A percentile compares a stretch with the other conserved stretches of the same genome.
Evolutionary conservation across 2,888 invertebrate species (phyloP).

Genomic region (Sarcophaga subvicina): DNA sequence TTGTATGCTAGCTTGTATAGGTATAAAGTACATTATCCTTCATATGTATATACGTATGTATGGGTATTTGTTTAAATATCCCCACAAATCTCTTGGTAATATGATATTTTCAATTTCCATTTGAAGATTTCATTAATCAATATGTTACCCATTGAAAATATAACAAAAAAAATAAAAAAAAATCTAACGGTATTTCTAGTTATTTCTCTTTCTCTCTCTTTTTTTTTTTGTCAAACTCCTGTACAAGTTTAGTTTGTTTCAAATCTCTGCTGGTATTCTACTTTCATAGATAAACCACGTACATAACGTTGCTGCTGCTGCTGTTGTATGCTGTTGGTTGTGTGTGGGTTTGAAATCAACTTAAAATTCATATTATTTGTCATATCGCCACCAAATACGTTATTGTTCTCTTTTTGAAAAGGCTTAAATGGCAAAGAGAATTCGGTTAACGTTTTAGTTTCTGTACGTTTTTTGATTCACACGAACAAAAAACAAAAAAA

Average conservation of each 20-base stretch:
- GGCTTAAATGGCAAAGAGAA: background rate
- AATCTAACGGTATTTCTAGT: background rate
- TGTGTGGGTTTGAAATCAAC: background rate
- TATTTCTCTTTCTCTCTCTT: background rate
- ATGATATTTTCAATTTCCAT: conserved; percentile 76
- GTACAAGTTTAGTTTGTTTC: conserved; percentile 10
- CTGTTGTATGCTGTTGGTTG: background rate
- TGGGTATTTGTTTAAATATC: conserved; percentile 64
- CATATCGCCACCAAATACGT: conserved; percentile 29
- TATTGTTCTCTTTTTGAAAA: background rate
- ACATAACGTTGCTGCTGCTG: background rate
- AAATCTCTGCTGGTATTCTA: background rate
- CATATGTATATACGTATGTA: background rate
- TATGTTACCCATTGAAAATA: conserved; percentile 54
- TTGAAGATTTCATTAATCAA: conserved; percentile 62
- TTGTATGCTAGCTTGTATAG: background rate
- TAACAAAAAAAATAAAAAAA: conserved; percentile 1
- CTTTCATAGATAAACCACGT: conserved; percentile 36
- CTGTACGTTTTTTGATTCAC: background rate
- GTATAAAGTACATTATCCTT: background rate
- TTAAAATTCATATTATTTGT: conserved; percentile 34
- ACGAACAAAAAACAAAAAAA: background rate
- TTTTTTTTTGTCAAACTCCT: background rate
- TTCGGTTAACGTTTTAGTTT: background rate
- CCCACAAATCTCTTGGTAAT: conserved; percentile 74